Conservation (phyloP, 2,113 vertebrate genomes). For the Dermatemys mawii region DNA sequence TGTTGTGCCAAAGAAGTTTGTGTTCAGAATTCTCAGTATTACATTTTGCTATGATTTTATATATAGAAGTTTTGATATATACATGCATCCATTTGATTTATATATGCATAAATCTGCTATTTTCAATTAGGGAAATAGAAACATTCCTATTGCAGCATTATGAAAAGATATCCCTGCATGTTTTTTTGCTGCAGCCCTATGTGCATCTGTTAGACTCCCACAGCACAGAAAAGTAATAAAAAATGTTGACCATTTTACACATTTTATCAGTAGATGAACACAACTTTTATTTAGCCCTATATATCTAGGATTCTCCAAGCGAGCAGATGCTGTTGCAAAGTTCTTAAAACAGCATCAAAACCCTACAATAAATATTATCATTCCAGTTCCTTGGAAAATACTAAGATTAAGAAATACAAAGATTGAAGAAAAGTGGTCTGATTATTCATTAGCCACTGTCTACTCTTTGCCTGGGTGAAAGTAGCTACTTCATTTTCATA, state of each 20-base stretch:
- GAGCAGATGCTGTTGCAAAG: neutral
- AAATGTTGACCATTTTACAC: neutral
- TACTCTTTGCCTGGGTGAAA: neutral
- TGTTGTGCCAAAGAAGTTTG: neutral
- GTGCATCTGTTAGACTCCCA: neutral
- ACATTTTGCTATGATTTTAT: neutral
- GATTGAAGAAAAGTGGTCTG: neutral
- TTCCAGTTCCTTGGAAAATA: neutral
- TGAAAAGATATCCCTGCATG: neutral
- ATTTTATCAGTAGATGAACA: neutral
- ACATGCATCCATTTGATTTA: neutral
- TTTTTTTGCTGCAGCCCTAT: neutral
- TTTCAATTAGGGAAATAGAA: neutral
- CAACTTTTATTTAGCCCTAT: neutral
- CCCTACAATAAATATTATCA: neutral
- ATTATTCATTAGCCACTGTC: neutral
- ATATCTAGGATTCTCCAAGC: neutral
- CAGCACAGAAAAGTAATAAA: neutral
- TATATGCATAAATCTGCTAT: neutral
- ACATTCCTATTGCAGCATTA: neutral
- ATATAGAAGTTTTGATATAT: neutral
- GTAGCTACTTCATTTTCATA: neutral
- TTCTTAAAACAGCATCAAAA: neutral
- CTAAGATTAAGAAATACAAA: neutral
- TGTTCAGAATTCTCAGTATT: neutral